Evolutionary conservation across 2,113 vertebrate species (phyloP), one percentile per base, ranked within the genome.

Genomic region (Elgaria multicarinata): DNA sequence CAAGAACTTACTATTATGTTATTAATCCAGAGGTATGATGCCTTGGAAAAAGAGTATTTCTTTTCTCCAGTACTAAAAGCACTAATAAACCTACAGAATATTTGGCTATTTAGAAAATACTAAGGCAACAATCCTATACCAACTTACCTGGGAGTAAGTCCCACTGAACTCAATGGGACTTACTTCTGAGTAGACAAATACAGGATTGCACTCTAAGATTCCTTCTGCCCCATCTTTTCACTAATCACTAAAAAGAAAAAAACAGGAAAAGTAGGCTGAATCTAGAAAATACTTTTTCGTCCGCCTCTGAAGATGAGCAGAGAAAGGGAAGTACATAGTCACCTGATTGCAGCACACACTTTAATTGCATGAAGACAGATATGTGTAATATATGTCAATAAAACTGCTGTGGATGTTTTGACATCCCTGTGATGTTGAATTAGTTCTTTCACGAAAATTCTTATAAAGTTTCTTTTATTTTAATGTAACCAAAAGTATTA

Each of bases 11-110:
- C 31, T 7, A 67, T 10, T 87, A 4, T 78, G 18, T 87, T 18
- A 2, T 92, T 67, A 33, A 44, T 0, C 67, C 44, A 62, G 0
- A 2, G 33, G 39, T 58, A 88, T n/a, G 10, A 13, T 62, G 77
- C 75, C 87, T 76, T 22, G 24, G 71, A 74, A 31, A 85, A 87
- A 1, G 4, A 12, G 39, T 28, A 91, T 39, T 7, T 81, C n/a
- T 10, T 7, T 88, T 89, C 87, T 93, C 86, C 44, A 50, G 72
- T 92, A 62, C n/a, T 85, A 31, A 76, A 83, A 66, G 75, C 85
- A 81, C 4, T 50, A 93, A 93, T 10, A 6, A 71, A 62, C 24
- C 53, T 86, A 31, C 62, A 58, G 28, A 58, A 42, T 26, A 39
- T 75, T 36, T 58, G 26, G 55, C 53, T 62, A 33, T 28, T 74